These are phyloP conservation scores for Choloepus didactylus DNA, from an alignment of 2,797 vertebrate species.

Conservation along the genomic window DNA sequence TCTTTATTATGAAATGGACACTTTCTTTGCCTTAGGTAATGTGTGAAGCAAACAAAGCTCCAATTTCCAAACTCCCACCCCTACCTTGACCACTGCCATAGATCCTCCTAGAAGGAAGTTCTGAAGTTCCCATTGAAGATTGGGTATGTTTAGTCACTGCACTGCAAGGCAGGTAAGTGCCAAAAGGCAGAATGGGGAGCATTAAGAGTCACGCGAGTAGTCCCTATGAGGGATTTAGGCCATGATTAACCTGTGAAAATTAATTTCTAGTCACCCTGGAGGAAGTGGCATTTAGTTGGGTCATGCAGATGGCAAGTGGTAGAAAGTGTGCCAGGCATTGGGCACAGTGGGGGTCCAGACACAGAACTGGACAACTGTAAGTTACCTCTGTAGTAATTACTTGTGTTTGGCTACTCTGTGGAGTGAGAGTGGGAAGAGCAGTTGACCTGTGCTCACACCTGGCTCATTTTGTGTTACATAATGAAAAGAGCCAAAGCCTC, in stretches of 20 bases:
- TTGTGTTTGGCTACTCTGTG: not conserved
- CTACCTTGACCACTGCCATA: not conserved
- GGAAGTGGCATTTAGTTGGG: not conserved
- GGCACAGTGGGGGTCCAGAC: not conserved
- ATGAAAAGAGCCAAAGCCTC: not conserved
- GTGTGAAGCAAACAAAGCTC: not conserved
- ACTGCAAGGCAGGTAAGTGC: not conserved
- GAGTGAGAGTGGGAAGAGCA: not conserved
- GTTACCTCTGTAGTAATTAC: not conserved
- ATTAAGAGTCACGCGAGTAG: not conserved
- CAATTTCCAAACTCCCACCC: not conserved
- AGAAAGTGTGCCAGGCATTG: not conserved
- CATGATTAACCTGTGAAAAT: not conserved
- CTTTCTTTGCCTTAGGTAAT: not conserved
- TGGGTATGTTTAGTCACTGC: not conserved
- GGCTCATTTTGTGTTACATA: not conserved
- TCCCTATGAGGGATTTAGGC: not conserved
- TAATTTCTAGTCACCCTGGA: not conserved
- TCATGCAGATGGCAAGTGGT: not conserved
- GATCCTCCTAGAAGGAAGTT: not conserved
- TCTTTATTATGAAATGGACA: not conserved
- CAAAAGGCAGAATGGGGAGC: not conserved
- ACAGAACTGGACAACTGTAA: not conserved
- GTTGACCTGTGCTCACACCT: not conserved
- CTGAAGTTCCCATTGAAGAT: not conserved